Conservation (phyloP, 2,888 invertebrate genomes). For the Coecobrya sp. region DNA sequence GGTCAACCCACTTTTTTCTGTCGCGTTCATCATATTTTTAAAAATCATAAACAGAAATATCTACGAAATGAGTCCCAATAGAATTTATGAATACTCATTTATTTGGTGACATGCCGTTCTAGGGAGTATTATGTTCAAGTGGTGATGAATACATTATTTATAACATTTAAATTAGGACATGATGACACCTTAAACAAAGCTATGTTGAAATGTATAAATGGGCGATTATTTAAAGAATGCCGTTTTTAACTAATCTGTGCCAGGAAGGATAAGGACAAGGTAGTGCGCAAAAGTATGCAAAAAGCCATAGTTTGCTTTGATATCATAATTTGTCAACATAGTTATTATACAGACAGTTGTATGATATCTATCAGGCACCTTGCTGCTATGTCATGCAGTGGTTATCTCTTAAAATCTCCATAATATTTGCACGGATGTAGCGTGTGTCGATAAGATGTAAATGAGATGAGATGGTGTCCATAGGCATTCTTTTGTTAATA, state of each 20-base stretch:
- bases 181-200: slow-evolving; percentile 69
- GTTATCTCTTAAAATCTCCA: slow-evolving; percentile 35
- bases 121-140: neutral
- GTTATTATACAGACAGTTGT: too few species aligned
- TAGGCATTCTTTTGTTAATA: neutral
- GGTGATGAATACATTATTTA: neutral
- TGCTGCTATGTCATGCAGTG: slow-evolving; percentile 38
- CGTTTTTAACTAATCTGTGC: slow-evolving; percentile 52
- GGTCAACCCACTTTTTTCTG: slow-evolving; percentile 74
- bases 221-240: slow-evolving; percentile 24
- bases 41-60: neutral
- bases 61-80: neutral
- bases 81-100: neutral
- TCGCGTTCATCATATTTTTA: slow-evolving; percentile 46
- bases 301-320: too few species aligned
- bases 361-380: neutral
- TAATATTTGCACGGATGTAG: slow-evolving; percentile 57
- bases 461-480: slow-evolving; percentile 40
- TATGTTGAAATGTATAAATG: slow-evolving; percentile 38
- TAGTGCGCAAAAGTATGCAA: slow-evolving; percentile 53
- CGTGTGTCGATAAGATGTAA: slow-evolving; percentile 17
- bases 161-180: slow-evolving; percentile 43
- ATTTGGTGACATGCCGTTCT: neutral
- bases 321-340: too few species aligned
- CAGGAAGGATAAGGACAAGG: slow-evolving; percentile 79